phyloP scores from a whole-genome alignment of 2,113 vertebrate species.

The Opisthocomus hoazin region DNA sequence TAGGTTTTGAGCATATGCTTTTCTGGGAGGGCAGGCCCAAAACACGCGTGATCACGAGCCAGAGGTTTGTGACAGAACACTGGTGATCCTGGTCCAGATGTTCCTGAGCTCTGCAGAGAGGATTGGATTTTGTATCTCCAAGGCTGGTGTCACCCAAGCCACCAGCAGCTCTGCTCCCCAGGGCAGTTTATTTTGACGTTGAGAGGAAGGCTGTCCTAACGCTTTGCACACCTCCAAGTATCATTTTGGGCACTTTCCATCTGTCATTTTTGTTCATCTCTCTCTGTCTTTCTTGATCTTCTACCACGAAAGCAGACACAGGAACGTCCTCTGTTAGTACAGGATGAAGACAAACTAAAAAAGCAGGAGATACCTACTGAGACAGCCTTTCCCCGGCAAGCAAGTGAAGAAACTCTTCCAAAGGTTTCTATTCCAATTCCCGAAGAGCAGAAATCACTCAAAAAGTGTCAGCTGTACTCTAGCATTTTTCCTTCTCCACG shows the following conservation, averaged over 20 bases:
- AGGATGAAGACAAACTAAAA: slow-evolving; percentile 84
- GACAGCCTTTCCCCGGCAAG: slow-evolving; percentile 69
- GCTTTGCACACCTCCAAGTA: slow-evolving; percentile 83
- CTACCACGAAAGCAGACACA: slow-evolving; percentile 85
- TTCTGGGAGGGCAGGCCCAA: background rate
- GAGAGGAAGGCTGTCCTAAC: slow-evolving; percentile 6
- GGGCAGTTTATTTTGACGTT: background rate
- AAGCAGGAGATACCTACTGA: slow-evolving; percentile 76
- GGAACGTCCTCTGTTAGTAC: slow-evolving; percentile 79
- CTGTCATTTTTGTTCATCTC: slow-evolving; percentile 89
- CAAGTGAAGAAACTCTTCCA: slow-evolving; percentile 68
- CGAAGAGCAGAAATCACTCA: slow-evolving; percentile 76
- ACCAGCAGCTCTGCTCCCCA: background rate
- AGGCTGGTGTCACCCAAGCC: background rate
- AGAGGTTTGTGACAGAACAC: background rate
- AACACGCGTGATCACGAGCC: background rate
- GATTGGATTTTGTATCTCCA: background rate
- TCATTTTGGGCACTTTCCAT: slow-evolving; percentile 72
- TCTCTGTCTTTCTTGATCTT: slow-evolving; percentile 93
- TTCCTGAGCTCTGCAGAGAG: background rate
- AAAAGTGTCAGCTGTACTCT: slow-evolving; percentile 76
- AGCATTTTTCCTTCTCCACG: slow-evolving; percentile 74
- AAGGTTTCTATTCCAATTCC: slow-evolving; percentile 84
- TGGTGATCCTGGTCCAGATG: background rate
- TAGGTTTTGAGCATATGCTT: background rate